A percentile compares a stretch with the other conserved stretches of the same genome.
Evolutionary conservation across 2,797 vertebrate species (phyloP).

Genomic region (Sebastes vulpes): DNA sequence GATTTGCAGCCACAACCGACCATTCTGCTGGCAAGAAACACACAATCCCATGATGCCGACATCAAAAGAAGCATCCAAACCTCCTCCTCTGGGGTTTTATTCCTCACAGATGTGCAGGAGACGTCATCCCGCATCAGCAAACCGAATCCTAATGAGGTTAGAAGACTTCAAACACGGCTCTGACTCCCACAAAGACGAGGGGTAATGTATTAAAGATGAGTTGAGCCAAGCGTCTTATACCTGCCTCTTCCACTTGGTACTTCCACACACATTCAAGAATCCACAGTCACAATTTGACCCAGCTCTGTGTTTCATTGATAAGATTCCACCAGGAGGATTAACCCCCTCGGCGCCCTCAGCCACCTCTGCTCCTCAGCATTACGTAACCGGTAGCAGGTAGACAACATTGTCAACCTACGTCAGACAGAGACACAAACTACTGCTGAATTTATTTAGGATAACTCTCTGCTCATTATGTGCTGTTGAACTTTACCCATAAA

Average conservation of each 20-base stretch:
- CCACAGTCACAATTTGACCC: not conserved
- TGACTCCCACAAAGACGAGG: conserved; percentile 33
- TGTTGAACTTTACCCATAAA: not conserved
- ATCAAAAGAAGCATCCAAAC: conserved; percentile 56
- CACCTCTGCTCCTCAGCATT: not conserved
- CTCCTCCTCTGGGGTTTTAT: conserved; percentile 4
- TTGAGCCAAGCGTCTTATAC: conserved; percentile 24
- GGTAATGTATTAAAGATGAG: conserved; percentile 57
- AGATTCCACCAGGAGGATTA: not conserved
- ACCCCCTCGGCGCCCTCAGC: not conserved
- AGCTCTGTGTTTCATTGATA: conserved; percentile 12
- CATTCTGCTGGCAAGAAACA: conserved; percentile 4
- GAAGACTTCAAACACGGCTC: conserved; percentile 58
- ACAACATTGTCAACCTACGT: not conserved
- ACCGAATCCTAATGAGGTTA: conserved; percentile 54
- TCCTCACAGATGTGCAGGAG: conserved; percentile 20
- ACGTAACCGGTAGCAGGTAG: not conserved
- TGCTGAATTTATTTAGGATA: not conserved
- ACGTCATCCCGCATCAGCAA: conserved; percentile 28
- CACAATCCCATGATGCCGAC: conserved; percentile 19
- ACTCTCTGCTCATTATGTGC: not conserved
- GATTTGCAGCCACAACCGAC: conserved; percentile 16
- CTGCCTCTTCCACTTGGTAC: not conserved
- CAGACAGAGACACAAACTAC: not conserved
- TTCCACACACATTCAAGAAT: not conserved